Base-by-base conservation (phyloP, 2,888 invertebrate genomes). In the Polydrusus cervinus region DNA sequence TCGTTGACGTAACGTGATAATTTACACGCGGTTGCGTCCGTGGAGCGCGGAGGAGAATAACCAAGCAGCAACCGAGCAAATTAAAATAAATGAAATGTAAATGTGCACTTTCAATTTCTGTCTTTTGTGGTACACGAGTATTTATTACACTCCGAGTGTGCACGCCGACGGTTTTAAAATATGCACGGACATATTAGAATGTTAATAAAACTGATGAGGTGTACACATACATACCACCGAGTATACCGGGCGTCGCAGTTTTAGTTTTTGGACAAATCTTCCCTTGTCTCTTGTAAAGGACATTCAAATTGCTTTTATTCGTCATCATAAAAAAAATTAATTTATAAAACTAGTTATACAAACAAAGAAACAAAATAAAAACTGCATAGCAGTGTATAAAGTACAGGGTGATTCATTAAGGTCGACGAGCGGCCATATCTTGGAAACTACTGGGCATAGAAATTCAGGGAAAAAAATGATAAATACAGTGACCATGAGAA, bases 61-160 rank as follows among this genome's bases (percentile, higher is more conserved):
- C 71, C 20, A 43, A 62, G 49, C 62, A 51, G 62, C 45, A 40
- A 62, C 51, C 16, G 40, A 11, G 70, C 64, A 60, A 70, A 74
- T 74, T 74, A 74, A 74, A 74, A 74, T 74, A 74, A 74, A 69
- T 74, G 74, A 74, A 74, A 74, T 74, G 74, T 74, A 74, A 74
- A 74, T 74, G 74, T 70, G 70, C 65, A 70, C 74, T 74, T 69
- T 74, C 74, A 74, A 74, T 74, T 74, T 74, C 74, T 70, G 74
- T 74, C 74, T 74, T 74, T 74, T 74, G 74, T 74, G 74, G 70
- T 74, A 74, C 74, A 74, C 65, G 74, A 43, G 64, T 74, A 74
- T 74, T 74, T 74, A 74, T 74, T 74, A 74, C 74, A 74, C 66
- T 65, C 70, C 34, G 69, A 69, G 64, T 74, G 62, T 69, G 62